These are phyloP conservation scores for Orthonychiurus folsomi DNA, from an alignment of 2,888 invertebrate species.

Conservation along the genomic window DNA sequence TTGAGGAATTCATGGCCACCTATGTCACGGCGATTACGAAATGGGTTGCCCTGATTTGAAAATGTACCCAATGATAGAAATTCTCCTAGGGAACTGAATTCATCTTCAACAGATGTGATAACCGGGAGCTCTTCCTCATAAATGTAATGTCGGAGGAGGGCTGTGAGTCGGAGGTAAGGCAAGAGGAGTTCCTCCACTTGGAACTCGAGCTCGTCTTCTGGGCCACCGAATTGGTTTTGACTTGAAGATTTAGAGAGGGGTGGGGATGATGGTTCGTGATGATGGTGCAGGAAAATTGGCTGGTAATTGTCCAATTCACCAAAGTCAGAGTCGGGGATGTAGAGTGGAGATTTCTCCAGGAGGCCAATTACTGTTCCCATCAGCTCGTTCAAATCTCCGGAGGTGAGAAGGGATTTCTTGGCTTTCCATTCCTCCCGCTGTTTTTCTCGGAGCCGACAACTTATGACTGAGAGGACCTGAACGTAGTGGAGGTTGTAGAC, in stretches of 20 bases:
- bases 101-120: conserved; percentile 46
- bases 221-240: conserved; percentile 16
- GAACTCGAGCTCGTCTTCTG: conserved; percentile 43
- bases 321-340: conserved; percentile 55
- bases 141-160: conserved; percentile 69
- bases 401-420: conserved; percentile 24
- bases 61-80: conserved; percentile 59
- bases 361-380: conserved; percentile 46
- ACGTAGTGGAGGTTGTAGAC: conserved; percentile 82
- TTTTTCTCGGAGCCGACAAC: conserved; percentile 57
- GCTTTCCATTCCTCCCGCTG: conserved; percentile 50
- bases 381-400: conserved; percentile 30
- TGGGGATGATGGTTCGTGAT: neutral
- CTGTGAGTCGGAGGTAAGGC: conserved; percentile 74
- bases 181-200: conserved; percentile 69
- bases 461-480: conserved; percentile 74
- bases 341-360: conserved; percentile 53
- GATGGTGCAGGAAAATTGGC: too few relatives aligned
- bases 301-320: conserved; percentile 40
- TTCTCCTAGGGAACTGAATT: conserved; percentile 67
- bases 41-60: neutral
- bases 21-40: conserved; percentile 7
- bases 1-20: conserved; percentile 34
- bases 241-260: conserved; percentile 5
- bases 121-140: conserved; percentile 52